Percentiles rank a stretch among this genome's conserved stretches.
Evolutionary conservation across 2,888 invertebrate species (phyloP).

Genomic region (Pantelozetes paolii): DNA sequence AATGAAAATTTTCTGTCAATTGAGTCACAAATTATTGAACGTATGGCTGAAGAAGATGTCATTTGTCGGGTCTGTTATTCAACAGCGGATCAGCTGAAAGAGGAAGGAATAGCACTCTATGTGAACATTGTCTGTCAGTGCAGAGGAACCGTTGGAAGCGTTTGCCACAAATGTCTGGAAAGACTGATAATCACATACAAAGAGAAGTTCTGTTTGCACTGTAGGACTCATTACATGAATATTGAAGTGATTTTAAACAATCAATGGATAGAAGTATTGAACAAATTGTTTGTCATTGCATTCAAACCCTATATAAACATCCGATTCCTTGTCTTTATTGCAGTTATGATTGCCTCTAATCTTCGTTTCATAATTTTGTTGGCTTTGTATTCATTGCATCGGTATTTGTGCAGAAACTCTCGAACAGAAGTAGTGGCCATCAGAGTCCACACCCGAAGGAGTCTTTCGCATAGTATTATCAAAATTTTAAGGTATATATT

Average conservation of each 20-base stretch:
- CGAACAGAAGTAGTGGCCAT: too few species aligned
- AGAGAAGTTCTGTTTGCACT: not conserved
- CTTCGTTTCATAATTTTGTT: too few species aligned
- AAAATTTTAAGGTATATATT: too few species aligned
- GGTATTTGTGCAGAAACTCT: too few species aligned
- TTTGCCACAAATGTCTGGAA: slow-evolving; percentile 5
- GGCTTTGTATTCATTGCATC: too few species aligned
- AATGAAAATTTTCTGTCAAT: too few species aligned
- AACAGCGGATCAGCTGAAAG: not conserved
- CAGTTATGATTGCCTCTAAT: not conserved
- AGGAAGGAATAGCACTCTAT: not conserved
- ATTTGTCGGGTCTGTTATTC: not conserved
- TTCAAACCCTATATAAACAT: not conserved
- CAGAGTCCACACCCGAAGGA: too few species aligned
- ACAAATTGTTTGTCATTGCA: not conserved
- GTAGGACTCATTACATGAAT: not conserved
- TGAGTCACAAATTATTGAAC: too few species aligned
- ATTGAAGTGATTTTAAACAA: not conserved
- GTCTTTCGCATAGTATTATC: too few species aligned
- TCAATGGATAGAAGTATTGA: not conserved
- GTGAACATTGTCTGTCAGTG: not conserved
- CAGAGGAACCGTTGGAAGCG: not conserved
- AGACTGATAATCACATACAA: not conserved
- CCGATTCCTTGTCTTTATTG: not conserved
- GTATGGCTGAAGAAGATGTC: too few species aligned